Conservation (phyloP, 2,888 invertebrate genomes). For the Orthonychiurus folsomi region DNA sequence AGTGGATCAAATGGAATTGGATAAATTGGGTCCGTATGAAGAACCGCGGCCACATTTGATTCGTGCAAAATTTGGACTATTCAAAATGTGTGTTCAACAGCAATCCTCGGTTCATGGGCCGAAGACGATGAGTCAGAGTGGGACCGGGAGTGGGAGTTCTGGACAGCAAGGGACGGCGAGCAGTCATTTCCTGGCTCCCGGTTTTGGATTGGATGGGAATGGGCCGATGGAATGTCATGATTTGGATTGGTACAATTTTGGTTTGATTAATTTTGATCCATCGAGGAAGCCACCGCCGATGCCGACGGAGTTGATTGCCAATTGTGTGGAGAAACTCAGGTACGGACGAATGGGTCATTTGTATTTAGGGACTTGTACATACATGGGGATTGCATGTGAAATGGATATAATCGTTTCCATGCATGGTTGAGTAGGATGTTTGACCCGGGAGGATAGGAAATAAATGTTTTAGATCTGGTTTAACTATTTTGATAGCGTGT, state of each 20-base stretch:
- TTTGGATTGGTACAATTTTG: slow-evolving; percentile 35
- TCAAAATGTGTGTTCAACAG: slow-evolving; percentile 34
- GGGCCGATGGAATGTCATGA: slow-evolving; percentile 27
- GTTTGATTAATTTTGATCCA: slow-evolving; percentile 26
- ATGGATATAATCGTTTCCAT: no score
- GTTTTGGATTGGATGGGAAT: background rate
- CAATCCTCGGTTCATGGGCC: background rate
- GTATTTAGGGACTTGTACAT: background rate
- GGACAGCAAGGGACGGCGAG: background rate
- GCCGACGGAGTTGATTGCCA: slow-evolving; percentile 35
- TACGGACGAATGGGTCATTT: slow-evolving; percentile 9
- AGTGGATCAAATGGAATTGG: slow-evolving; percentile 33
- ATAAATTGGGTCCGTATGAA: slow-evolving; percentile 36
- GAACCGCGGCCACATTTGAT: slow-evolving; percentile 35
- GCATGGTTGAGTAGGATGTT: no score
- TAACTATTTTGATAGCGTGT: no score
- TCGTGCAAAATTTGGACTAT: slow-evolving; percentile 34
- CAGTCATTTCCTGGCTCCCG: background rate
- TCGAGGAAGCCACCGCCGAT: slow-evolving; percentile 21
- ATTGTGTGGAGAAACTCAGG: slow-evolving; percentile 36
- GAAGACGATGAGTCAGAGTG: no score
- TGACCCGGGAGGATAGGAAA: no score
- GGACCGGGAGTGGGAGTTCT: background rate
- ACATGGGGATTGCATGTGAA: background rate
- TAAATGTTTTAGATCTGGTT: no score